Conservation (phyloP, 1,140 invertebrate species). For the Octopus sinensis region DNA sequence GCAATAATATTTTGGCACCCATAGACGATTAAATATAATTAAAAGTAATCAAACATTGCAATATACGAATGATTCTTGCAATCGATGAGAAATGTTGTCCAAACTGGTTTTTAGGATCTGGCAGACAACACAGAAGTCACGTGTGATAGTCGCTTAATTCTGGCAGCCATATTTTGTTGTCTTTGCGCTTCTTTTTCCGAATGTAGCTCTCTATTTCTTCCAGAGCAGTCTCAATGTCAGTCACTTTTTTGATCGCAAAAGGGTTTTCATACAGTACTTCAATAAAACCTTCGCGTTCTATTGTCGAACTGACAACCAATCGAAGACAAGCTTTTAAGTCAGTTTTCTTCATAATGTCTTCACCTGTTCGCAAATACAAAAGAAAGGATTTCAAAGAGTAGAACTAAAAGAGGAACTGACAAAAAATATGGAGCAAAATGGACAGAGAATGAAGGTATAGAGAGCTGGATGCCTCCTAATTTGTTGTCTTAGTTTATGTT, state of each 20-base stretch:
- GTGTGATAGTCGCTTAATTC: not conserved
- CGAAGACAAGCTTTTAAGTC: constrained; percentile 38
- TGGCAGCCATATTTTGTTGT: not conserved
- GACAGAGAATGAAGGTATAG: no score
- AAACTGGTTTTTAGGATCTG: not conserved
- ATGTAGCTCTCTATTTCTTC: constrained; percentile 33
- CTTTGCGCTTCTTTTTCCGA: constrained; percentile 15
- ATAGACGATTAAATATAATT: not conserved
- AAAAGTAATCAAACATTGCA: not conserved
- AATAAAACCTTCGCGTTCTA: constrained; percentile 36
- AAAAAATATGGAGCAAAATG: not conserved
- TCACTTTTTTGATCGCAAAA: constrained; percentile 32
- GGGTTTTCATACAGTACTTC: constrained; percentile 28
- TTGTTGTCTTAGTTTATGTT: no score
- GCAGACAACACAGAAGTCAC: not conserved
- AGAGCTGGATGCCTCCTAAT: no score
- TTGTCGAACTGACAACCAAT: constrained; percentile 33
- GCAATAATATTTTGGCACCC: not conserved
- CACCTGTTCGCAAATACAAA: constrained; percentile 19
- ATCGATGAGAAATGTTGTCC: not conserved
- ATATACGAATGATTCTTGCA: not conserved
- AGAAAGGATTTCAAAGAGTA: not conserved
- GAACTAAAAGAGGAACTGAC: not conserved
- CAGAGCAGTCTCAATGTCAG: constrained; percentile 34
- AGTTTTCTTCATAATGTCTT: constrained; percentile 30